These are phyloP conservation scores for Pterocles burchelli DNA, from an alignment of 2,113 vertebrate genomes.

Conservation along the genomic window DNA sequence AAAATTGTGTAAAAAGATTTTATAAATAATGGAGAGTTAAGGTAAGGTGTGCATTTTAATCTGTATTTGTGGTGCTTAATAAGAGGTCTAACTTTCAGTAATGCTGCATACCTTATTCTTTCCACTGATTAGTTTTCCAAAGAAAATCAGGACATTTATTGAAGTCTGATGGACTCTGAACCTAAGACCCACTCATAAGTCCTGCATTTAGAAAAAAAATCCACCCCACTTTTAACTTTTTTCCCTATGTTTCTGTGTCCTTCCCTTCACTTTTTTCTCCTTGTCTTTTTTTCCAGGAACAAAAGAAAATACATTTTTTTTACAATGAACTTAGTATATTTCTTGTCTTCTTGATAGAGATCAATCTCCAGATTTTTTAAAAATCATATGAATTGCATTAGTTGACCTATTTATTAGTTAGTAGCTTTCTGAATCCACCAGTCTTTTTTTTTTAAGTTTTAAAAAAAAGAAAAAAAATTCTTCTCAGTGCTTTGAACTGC, in stretches of 20 bases:
- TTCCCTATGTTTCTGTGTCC: neutral
- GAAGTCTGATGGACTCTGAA: neutral
- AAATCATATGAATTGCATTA: neutral
- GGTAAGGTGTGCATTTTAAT: neutral
- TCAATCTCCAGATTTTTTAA: neutral
- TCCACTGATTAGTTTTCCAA: neutral
- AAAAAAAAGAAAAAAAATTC: too few species aligned
- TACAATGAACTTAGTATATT: neutral
- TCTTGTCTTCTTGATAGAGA: neutral
- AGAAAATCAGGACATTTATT: neutral
- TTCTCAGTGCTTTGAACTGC: neutral
- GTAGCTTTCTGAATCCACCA: neutral
- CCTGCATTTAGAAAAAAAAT: neutral
- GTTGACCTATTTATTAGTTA: neutral
- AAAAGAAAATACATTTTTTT: neutral
- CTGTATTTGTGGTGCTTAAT: neutral
- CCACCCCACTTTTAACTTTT: neutral
- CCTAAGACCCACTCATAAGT: neutral
- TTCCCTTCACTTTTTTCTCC: neutral
- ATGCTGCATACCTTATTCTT: neutral
- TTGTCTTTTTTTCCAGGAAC: neutral
- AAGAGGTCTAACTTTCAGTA: neutral
- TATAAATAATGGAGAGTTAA: neutral
- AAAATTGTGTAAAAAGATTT: neutral
- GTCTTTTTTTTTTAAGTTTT: neutral